These are phyloP conservation scores for Galeruca laticollis DNA, from an alignment of 2,888 invertebrate species.

Conservation along the genomic window DNA sequence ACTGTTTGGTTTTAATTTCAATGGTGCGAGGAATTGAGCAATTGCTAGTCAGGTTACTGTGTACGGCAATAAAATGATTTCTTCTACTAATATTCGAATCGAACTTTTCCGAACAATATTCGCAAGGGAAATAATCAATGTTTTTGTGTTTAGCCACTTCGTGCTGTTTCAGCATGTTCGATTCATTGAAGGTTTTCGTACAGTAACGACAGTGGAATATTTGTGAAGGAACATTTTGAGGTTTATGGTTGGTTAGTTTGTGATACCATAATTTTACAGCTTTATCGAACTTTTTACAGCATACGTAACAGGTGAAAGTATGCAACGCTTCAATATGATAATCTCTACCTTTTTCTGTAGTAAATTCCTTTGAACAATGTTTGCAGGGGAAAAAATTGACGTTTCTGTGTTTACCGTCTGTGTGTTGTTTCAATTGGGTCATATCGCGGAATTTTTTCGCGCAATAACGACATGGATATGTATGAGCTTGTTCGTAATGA, in stretches of 20 bases:
- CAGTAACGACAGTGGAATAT: background rate
- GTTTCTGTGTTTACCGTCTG: constrained; percentile 13
- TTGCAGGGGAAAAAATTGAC: constrained; percentile 22
- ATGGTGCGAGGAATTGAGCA: background rate
- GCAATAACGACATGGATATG: background rate
- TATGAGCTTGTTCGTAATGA: background rate
- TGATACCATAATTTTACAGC: background rate
- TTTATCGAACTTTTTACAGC: background rate
- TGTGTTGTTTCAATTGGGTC: constrained; percentile 8
- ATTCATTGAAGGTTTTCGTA: background rate
- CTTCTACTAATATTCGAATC: constrained; percentile 19
- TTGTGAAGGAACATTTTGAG: background rate
- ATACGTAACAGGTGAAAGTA: background rate
- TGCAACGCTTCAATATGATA: background rate
- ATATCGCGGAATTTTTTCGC: background rate
- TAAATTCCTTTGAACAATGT: background rate
- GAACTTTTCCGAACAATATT: constrained; percentile 9
- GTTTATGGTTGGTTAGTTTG: background rate
- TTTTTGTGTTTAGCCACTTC: constrained; percentile 14
- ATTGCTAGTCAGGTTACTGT: background rate
- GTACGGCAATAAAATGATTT: background rate
- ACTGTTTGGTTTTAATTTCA: background rate
- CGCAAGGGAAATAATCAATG: constrained; percentile 13
- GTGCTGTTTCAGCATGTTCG: background rate
- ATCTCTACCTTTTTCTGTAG: background rate